Base-by-base conservation (phyloP, 2,797 vertebrate genomes). In the Eupleurogrammus muticus region DNA sequence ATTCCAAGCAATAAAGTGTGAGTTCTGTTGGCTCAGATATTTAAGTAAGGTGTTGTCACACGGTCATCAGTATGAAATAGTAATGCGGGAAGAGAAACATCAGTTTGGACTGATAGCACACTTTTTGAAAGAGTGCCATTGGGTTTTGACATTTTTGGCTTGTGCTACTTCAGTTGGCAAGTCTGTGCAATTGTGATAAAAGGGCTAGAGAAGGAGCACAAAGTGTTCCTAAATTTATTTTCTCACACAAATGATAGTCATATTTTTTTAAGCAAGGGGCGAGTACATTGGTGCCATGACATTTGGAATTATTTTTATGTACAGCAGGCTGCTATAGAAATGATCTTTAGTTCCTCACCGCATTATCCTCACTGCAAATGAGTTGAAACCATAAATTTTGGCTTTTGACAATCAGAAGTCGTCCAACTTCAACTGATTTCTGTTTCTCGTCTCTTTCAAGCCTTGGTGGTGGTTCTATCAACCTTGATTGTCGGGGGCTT, bases 161-260 rank as follows among this genome's bases (percentile, higher is more conserved):
- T 71, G 66, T 80, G 36, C 49, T 46, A 50, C 66, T 75, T 87
- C 52, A 70, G 66, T 84, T 55, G 12, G 49, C 44, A 63, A 77
- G 70, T 86, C n/a, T 17, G 19, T 78, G 63, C 61, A 58, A 23
- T 75, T 73, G 66, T 2, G n/a, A 77, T 69, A 54, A 82, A 86
- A 82, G 86, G 87, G 81, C 88, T 89, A 59, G 82, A 77, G 53
- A 19, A 73, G 69, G 83, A 78, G 83, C 75, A 78, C 54, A 28
- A 61, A 73, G 66, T 88, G 76, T 77, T 89, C 84, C 84, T 69
- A 36, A 74, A 81, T 89, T 87, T 70, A 80, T 65, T 82, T 89
- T 72, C 46, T 80, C 75, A 75, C 73, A 24, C 16, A 12, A 61
- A 67, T 46, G 36, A 70, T 69, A 73, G 47, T 66, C 16, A 61